Conservation (phyloP, 2,888 invertebrate species). For the Steinernema scapterisci region DNA sequence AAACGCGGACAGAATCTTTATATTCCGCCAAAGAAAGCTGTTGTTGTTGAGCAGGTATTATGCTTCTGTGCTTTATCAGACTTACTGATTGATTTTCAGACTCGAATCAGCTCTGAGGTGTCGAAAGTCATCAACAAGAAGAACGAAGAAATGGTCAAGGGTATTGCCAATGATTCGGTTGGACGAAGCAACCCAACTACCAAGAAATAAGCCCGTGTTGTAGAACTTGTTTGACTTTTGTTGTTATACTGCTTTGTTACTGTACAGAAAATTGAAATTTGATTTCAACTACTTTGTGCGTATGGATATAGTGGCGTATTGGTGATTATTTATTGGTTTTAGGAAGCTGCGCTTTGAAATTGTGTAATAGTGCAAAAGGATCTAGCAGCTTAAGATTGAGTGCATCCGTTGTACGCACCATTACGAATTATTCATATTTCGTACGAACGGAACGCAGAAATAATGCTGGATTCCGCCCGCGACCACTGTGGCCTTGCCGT, state of each 20-base stretch:
- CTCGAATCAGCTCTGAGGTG: conserved; percentile 54
- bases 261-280: conserved; percentile 6
- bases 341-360: no score
- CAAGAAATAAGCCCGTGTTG: background rate
- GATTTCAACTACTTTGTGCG: no score
- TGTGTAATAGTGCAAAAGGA: background rate
- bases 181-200: background rate
- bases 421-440: conserved; percentile 38
- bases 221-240: background rate
- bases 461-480: conserved; percentile 41
- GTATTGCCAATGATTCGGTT: conserved; percentile 1
- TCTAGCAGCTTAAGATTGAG: no score
- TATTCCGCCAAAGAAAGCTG: conserved; percentile 56
- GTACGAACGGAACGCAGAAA: conserved; percentile 46
- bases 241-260: conserved; percentile 7
- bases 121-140: conserved; percentile 62
- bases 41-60: conserved; percentile 47
- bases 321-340: no score
- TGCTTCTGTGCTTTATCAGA: background rate
- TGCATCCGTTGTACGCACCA: no score
- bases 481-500: conserved; percentile 34
- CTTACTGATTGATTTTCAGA: conserved; percentile 39
- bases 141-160: conserved; percentile 61
- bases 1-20: conserved; percentile 49
- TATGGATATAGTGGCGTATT: no score